Percentiles rank a stretch among this genome's conserved stretches.
phyloP scores from a whole-genome alignment of 2,113 vertebrate genomes.

The Larimichthys polyactis region DNA sequence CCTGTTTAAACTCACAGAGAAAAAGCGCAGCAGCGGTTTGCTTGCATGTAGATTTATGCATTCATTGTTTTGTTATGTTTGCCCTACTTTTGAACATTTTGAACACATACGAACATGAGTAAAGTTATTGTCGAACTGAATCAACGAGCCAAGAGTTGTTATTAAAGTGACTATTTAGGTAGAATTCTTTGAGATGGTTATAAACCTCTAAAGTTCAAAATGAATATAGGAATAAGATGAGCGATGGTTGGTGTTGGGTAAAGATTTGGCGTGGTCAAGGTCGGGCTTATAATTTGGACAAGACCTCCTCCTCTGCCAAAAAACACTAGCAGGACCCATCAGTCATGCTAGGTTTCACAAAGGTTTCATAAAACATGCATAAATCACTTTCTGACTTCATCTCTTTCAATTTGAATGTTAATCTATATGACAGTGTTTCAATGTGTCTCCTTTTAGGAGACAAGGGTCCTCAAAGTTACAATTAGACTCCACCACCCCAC shows the following conservation, averaged over 20 bases:
- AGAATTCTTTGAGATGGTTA: not conserved
- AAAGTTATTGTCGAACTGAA: slow-evolving; percentile 17
- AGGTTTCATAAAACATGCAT: too few relatives aligned
- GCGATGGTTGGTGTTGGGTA: not conserved
- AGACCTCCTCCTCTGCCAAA: not conserved
- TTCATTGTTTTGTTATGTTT: slow-evolving; percentile 15
- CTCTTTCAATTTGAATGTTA: not conserved
- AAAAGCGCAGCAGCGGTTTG: not conserved
- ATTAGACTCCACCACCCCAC: not conserved
- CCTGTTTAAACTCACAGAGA: slow-evolving; percentile 2
- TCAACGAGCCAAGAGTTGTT: not conserved
- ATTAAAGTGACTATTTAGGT: not conserved
- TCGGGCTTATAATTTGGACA: too few relatives aligned
- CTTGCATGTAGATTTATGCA: not conserved
- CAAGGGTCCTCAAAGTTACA: not conserved
- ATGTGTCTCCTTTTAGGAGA: too few relatives aligned
- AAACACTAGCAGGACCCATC: not conserved
- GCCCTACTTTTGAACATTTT: not conserved
- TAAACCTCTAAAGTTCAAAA: not conserved
- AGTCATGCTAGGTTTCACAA: too few relatives aligned
- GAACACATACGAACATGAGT: slow-evolving; percentile 3
- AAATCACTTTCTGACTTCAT: too few relatives aligned
- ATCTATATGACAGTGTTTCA: not conserved
- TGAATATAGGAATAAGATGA: not conserved
- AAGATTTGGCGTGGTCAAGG: not conserved